A percentile compares a stretch with the other conserved stretches of the same genome.
These are phyloP conservation scores for Acipenser transmontanus DNA, from an alignment of 2,797 vertebrate genomes.

Conservation along the genomic window DNA sequence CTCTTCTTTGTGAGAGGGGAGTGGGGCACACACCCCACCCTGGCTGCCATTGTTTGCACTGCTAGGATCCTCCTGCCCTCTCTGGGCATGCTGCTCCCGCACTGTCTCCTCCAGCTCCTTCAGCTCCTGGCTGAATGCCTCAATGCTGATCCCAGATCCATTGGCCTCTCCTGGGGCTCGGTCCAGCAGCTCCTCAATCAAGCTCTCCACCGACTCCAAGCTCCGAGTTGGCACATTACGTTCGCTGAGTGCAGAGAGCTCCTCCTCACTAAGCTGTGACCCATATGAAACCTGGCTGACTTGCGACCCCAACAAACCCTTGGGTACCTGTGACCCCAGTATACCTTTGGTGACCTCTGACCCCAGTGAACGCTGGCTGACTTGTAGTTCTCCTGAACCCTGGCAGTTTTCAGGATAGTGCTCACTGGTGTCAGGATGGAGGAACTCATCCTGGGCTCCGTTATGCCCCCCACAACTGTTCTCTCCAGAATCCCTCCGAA, in stretches of 20 bases:
- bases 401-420: slow-evolving; percentile 29
- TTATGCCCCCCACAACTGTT: slow-evolving; percentile 46
- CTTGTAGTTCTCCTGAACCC: slow-evolving; percentile 30
- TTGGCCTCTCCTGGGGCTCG: slow-evolving; percentile 56
- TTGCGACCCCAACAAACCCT: neutral
- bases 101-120: slow-evolving; percentile 69
- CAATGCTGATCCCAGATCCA: slow-evolving; percentile 67
- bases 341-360: slow-evolving; percentile 18
- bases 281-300: neutral
- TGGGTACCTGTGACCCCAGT: neutral
- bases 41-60: slow-evolving; percentile 37
- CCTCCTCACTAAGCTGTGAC: slow-evolving; percentile 12
- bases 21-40: slow-evolving; percentile 24
- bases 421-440: slow-evolving; percentile 32
- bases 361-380: slow-evolving; percentile 13
- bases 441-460: slow-evolving; percentile 32
- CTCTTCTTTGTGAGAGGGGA: slow-evolving; percentile 38
- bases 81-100: slow-evolving; percentile 37
- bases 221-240: slow-evolving; percentile 15
- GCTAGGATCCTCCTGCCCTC: slow-evolving; percentile 27
- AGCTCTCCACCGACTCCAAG: slow-evolving; percentile 64
- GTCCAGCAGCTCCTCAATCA: slow-evolving; percentile 72
- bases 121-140: slow-evolving; percentile 81
- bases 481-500: slow-evolving; percentile 66
- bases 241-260: slow-evolving; percentile 38